phyloP scores from a whole-genome alignment of 2,113 vertebrate genomes.

The Cairina moschata region DNA sequence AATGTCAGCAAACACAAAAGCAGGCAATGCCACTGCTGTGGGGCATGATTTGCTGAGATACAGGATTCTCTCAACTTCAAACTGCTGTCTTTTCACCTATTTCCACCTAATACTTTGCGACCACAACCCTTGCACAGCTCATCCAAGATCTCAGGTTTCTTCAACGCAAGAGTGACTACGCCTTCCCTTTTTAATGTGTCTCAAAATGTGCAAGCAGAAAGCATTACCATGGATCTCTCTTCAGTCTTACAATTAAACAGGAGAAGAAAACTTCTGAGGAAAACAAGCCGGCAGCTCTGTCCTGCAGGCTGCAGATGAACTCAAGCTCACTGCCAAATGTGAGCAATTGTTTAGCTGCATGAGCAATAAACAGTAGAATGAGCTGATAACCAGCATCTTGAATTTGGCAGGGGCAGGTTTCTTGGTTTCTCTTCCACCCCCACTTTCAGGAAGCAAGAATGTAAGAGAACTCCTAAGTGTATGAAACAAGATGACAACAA shows the following conservation, averaged over 20 bases:
- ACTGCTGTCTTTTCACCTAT: not conserved
- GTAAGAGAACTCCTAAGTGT: not conserved
- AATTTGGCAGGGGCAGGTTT: not conserved
- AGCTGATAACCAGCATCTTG: slow-evolving; percentile 11
- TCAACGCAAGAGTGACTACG: not conserved
- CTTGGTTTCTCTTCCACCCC: not conserved
- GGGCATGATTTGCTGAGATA: not conserved
- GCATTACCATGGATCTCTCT: accelerated
- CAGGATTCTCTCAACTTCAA: not conserved
- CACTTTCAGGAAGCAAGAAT: not conserved
- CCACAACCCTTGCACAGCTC: not conserved
- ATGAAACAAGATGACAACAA: not conserved
- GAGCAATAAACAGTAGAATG: slow-evolving; percentile 19
- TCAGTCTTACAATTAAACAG: not conserved
- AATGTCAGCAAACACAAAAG: accelerated
- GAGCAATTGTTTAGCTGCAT: not conserved
- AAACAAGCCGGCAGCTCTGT: not conserved
- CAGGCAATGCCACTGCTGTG: not conserved
- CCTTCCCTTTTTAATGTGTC: not conserved
- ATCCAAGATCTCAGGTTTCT: not conserved
- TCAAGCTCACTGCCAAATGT: not conserved
- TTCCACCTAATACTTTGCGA: not conserved
- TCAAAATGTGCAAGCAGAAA: accelerated
- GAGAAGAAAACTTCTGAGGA: not conserved
- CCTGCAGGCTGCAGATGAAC: not conserved